Evolutionary conservation across 2,888 invertebrate species (phyloP).

Genomic region (Belgica antarctica): DNA sequence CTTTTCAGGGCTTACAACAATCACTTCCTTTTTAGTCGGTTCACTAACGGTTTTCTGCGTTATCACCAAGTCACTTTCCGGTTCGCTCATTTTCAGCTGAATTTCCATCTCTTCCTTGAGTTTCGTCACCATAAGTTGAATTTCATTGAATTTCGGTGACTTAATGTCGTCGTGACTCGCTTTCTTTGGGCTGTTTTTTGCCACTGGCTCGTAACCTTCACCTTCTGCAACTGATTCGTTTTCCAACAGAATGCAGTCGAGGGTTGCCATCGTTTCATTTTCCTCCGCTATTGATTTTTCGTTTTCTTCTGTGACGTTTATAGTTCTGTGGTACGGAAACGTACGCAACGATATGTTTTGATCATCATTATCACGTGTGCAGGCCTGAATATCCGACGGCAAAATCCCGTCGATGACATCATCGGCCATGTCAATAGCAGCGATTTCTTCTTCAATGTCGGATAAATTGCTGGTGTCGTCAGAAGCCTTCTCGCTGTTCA

Average conservation of each 20-base stretch:
- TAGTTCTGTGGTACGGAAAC: slow-evolving; percentile 7
- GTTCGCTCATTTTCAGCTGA: slow-evolving; percentile 4
- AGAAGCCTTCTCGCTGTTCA: background rate
- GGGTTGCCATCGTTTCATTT: slow-evolving; percentile 22
- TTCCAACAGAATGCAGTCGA: slow-evolving; percentile 9
- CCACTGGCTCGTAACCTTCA: background rate
- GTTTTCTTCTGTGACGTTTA: slow-evolving; percentile 25
- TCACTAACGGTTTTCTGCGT: background rate
- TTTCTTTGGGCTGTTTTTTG: background rate
- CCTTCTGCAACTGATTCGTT: background rate
- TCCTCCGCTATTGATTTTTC: slow-evolving; percentile 39
- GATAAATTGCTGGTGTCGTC: slow-evolving; percentile 50
- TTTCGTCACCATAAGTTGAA: slow-evolving; percentile 29
- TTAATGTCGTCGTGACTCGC: background rate
- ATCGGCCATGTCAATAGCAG: slow-evolving; percentile 37
- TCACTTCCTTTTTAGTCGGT: background rate
- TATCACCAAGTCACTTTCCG: background rate
- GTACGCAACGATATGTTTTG: slow-evolving; percentile 8
- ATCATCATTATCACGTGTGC: no score
- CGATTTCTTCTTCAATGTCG: slow-evolving; percentile 48
- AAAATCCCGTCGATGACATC: slow-evolving; percentile 13
- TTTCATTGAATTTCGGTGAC: slow-evolving; percentile 42
- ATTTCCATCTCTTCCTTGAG: slow-evolving; percentile 37
- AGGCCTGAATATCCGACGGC: slow-evolving; percentile 3
- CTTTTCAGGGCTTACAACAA: background rate